phyloP scores from a whole-genome alignment of 2,113 vertebrate species.

The Myxocyprinus asiaticus region DNA sequence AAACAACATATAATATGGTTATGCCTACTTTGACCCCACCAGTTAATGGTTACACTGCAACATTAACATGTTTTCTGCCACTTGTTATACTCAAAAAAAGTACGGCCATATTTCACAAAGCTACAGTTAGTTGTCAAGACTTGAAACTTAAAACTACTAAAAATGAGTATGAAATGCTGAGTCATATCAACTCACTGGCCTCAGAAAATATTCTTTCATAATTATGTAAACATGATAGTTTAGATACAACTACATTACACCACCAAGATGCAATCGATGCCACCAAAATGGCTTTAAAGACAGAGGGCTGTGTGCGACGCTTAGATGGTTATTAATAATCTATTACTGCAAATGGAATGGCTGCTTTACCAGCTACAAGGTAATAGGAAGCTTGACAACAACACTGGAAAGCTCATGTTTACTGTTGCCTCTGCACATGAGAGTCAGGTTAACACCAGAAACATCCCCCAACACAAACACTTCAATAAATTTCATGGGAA shows the following conservation, averaged over 20 bases:
- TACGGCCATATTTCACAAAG: background rate
- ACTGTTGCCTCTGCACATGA: slow-evolving; percentile 9
- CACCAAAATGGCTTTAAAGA: too few relatives aligned
- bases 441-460: slow-evolving; percentile 8
- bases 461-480: background rate
- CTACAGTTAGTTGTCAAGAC: background rate
- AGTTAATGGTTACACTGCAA: background rate
- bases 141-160: too few relatives aligned
- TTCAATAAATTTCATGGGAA: background rate
- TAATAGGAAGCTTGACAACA: slow-evolving; percentile 22
- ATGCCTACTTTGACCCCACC: background rate
- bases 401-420: slow-evolving; percentile 39
- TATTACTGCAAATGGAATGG: slow-evolving; percentile 43
- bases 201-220: too few relatives aligned
- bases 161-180: background rate
- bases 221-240: too few relatives aligned
- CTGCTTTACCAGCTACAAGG: background rate
- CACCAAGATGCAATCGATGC: too few relatives aligned
- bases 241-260: too few relatives aligned
- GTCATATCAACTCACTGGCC: background rate
- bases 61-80: background rate
- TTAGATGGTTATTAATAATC: slow-evolving; percentile 42
- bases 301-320: background rate
- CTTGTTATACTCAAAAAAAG: background rate
- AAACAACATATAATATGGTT: background rate